Conservation (phyloP, 2,797 vertebrate species). For the Pogoniulus pusillus region DNA sequence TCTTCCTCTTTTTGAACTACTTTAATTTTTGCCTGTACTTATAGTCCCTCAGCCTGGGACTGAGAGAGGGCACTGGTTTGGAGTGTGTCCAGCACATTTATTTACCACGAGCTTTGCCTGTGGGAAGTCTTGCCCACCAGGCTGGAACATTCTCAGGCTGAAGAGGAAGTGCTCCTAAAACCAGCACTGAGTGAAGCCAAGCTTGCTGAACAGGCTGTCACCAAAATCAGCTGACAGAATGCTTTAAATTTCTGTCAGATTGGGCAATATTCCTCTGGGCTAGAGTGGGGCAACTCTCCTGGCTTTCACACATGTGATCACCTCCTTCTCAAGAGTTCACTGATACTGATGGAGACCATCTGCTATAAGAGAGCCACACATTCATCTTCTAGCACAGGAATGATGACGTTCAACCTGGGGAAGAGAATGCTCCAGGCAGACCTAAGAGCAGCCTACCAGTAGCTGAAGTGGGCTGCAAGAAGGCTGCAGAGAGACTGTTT, state of each 20-base stretch:
- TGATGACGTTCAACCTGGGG: too few relatives aligned
- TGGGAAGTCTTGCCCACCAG: not conserved
- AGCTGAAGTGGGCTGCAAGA: too few relatives aligned
- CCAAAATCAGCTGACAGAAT: not conserved
- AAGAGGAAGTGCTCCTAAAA: not conserved
- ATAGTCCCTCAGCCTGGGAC: not conserved
- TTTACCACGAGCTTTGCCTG: not conserved
- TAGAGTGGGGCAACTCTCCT: not conserved
- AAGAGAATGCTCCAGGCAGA: too few relatives aligned
- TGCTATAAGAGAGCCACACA: not conserved
- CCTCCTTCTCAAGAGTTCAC: not conserved
- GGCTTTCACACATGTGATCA: not conserved
- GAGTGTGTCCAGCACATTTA: not conserved
- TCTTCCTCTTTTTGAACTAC: too few relatives aligned
- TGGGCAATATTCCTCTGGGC: fast-evolving
- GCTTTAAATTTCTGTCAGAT: not conserved
- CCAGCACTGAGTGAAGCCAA: not conserved
- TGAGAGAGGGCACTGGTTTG: not conserved
- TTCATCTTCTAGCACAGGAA: not conserved
- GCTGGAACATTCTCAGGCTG: not conserved
- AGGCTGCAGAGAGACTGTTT: too few relatives aligned
- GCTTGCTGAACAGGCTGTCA: too few relatives aligned
- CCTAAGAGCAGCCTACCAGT: too few relatives aligned
- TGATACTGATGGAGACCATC: not conserved
- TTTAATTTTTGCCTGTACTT: not conserved